Conservation (phyloP, 2,113 vertebrate species). For the Prinia subflava region DNA sequence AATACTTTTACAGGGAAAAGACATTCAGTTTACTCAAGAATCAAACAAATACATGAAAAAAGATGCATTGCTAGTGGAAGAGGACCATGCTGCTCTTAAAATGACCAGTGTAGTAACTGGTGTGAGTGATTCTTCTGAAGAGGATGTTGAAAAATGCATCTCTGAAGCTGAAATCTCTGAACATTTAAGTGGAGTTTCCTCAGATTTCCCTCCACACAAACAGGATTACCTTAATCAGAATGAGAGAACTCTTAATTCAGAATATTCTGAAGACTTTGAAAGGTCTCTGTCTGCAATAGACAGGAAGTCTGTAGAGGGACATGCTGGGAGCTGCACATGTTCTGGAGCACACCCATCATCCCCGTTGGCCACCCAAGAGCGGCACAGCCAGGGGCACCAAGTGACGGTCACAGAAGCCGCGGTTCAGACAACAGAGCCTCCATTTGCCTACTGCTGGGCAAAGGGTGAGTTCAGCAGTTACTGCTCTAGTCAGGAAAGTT, state of each 20-base stretch:
- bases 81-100: background rate
- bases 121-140: background rate
- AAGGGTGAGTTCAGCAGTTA: conserved; percentile 65
- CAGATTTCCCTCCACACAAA: background rate
- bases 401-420: conserved; percentile 70
- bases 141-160: background rate
- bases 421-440: conserved; percentile 75
- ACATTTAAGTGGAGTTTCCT: conserved; percentile 37
- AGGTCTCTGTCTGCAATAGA: background rate
- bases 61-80: background rate
- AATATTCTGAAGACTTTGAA: conserved; percentile 73
- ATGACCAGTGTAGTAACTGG: background rate
- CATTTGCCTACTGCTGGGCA: conserved; percentile 41
- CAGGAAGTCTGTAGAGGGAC: background rate
- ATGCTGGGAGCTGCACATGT: rapidly evolving
- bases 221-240: no score
- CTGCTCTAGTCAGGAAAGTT: rapidly evolving
- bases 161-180: conserved; percentile 73
- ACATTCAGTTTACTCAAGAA: background rate
- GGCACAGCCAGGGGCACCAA: rapidly evolving
- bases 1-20: conserved; percentile 6
- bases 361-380: rapidly evolving
- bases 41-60: background rate
- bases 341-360: background rate
- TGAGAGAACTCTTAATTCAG: background rate